These are phyloP conservation scores for human (Homo sapiens) DNA, from an alignment of 2,113 vertebrate species.

Conservation along the genomic window DNA sequence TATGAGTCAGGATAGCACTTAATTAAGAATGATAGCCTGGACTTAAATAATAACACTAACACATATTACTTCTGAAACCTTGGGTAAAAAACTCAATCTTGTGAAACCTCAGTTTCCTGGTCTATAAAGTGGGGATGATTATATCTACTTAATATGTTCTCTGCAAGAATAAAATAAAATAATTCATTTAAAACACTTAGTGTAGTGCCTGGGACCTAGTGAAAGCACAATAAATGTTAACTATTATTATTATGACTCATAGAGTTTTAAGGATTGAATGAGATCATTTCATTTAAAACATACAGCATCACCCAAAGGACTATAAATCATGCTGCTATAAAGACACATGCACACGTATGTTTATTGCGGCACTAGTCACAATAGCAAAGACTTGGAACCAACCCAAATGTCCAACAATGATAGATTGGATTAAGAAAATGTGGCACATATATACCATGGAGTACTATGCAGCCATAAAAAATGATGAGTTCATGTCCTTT, in stretches of 20 bases:
- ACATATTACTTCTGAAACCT: background rate
- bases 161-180: slow-evolving; percentile 12
- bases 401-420: too few species aligned
- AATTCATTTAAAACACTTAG: background rate
- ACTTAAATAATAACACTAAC: slow-evolving; percentile 16
- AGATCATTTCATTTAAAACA: background rate
- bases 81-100: background rate
- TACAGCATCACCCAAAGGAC: background rate
- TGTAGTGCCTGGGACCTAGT: background rate
- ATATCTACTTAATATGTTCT: background rate
- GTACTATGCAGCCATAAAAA: too few species aligned
- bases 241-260: background rate
- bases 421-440: too few species aligned
- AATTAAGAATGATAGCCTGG: background rate
- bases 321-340: too few species aligned
- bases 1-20: background rate
- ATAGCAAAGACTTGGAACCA: too few species aligned
- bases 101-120: slow-evolving; percentile 8
- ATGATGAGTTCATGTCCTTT: too few species aligned
- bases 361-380: too few species aligned
- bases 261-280: slow-evolving; percentile 3
- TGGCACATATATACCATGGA: too few species aligned
- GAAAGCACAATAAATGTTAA: background rate
- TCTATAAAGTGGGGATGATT: slow-evolving; percentile 22
- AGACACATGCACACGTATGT: too few species aligned